Evolutionary conservation across 2,888 invertebrate genomes (phyloP).

Genomic region (Cecidostiba fungosa): DNA sequence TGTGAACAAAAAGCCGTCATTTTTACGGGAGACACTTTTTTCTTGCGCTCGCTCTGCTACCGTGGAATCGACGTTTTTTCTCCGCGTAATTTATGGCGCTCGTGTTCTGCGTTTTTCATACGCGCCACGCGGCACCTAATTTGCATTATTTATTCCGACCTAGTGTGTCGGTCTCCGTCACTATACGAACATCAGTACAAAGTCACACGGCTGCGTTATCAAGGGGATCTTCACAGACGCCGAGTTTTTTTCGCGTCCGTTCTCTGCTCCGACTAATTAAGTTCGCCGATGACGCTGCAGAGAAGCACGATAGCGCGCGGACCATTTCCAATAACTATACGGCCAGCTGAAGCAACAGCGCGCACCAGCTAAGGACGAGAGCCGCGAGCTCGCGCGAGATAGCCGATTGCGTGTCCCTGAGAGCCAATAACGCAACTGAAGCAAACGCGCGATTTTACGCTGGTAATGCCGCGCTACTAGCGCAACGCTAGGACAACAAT

Average conservation of each 20-base stretch:
- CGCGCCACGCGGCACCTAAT: background rate
- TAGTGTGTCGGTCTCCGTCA: background rate
- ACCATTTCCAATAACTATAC: too few relatives aligned
- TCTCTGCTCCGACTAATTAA: too few relatives aligned
- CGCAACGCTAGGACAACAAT: conserved; percentile 36
- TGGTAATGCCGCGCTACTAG: conserved; percentile 18
- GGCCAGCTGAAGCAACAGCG: too few relatives aligned
- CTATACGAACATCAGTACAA: background rate
- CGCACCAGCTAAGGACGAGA: too few relatives aligned
- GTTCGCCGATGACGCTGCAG: too few relatives aligned
- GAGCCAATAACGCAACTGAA: background rate
- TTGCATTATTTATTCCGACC: background rate
- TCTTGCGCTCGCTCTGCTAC: background rate
- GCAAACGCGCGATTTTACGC: conserved; percentile 26
- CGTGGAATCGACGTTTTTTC: background rate
- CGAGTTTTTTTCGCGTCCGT: too few relatives aligned
- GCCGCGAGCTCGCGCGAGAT: too few relatives aligned
- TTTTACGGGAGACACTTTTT: conserved; percentile 39
- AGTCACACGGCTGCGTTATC: too few relatives aligned
- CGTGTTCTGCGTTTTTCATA: background rate
- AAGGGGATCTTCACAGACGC: too few relatives aligned
- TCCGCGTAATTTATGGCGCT: conserved; percentile 1
- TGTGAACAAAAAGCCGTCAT: conserved; percentile 36
- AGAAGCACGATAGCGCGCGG: too few relatives aligned
- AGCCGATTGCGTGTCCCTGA: background rate